Conservation (phyloP, 2,113 vertebrate species). For the Steatornis caripensis region DNA sequence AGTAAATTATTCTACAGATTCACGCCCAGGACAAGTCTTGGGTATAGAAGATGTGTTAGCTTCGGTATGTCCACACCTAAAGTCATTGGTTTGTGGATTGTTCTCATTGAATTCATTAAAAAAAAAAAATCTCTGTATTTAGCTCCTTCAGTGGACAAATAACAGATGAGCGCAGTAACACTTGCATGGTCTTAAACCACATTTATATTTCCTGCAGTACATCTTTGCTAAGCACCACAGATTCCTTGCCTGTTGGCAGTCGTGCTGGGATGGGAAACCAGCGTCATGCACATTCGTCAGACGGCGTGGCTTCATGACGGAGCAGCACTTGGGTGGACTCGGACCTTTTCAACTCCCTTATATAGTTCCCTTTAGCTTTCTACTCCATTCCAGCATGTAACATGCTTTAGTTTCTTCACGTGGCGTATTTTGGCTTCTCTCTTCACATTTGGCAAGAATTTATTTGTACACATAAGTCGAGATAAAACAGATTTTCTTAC, state of each 20-base stretch:
- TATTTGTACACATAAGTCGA: background rate
- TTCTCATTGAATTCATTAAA: background rate
- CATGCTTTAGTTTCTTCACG: background rate
- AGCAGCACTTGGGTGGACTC: background rate
- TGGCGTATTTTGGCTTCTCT: background rate
- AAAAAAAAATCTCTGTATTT: background rate
- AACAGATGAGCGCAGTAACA: background rate
- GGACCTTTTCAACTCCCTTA: background rate
- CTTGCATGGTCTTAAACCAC: background rate
- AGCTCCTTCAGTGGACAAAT: background rate
- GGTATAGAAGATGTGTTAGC: background rate
- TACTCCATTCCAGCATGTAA: background rate
- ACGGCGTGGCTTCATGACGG: background rate
- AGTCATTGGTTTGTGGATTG: background rate
- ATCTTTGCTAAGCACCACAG: background rate
- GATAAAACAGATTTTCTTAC: background rate
- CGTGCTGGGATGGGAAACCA: background rate
- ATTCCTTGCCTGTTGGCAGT: background rate
- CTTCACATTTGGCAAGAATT: background rate
- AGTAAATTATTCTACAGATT: background rate
- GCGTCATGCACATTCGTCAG: rapidly evolving
- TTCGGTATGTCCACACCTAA: background rate
- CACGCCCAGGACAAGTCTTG: background rate
- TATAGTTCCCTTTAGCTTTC: background rate
- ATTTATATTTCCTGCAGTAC: background rate